phyloP scores from a whole-genome alignment of 92 coral and sea anemone genomes.

The Phenganax marumi region DNA sequence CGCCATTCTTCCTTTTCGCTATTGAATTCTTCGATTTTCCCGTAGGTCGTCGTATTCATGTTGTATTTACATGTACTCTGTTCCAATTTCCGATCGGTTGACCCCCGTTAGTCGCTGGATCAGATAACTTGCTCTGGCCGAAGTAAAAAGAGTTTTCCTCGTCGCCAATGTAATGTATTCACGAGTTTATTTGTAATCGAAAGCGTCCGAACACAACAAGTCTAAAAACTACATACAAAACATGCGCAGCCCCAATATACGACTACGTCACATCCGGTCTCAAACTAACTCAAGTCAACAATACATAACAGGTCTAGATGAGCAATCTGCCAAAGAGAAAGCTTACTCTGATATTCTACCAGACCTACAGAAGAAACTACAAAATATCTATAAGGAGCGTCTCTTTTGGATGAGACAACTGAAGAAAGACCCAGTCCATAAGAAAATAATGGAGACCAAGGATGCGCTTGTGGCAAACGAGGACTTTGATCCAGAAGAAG shows the following conservation, averaged over 20 bases:
- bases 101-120: not conserved
- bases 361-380: too few relatives aligned
- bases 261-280: not conserved
- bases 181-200: not conserved
- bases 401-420: too few relatives aligned
- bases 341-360: too few relatives aligned
- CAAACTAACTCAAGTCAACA: too few relatives aligned
- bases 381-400: too few relatives aligned
- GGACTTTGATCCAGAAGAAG: too few relatives aligned
- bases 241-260: too few relatives aligned
- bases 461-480: too few relatives aligned
- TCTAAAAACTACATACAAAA: not conserved
- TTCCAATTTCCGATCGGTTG: not conserved
- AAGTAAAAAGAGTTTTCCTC: conserved; percentile 8
- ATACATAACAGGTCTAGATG: too few relatives aligned
- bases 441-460: too few relatives aligned
- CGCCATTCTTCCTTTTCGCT: conserved; percentile 53
- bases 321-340: too few relatives aligned
- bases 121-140: not conserved
- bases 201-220: not conserved
- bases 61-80: conserved; percentile 8
- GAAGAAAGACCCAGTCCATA: too few relatives aligned
- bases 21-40: conserved; percentile 49
- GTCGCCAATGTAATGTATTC: not conserved
- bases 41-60: conserved; percentile 45